Conservation (phyloP, 1,140 invertebrate species). For the Penaeus chinensis region DNA sequence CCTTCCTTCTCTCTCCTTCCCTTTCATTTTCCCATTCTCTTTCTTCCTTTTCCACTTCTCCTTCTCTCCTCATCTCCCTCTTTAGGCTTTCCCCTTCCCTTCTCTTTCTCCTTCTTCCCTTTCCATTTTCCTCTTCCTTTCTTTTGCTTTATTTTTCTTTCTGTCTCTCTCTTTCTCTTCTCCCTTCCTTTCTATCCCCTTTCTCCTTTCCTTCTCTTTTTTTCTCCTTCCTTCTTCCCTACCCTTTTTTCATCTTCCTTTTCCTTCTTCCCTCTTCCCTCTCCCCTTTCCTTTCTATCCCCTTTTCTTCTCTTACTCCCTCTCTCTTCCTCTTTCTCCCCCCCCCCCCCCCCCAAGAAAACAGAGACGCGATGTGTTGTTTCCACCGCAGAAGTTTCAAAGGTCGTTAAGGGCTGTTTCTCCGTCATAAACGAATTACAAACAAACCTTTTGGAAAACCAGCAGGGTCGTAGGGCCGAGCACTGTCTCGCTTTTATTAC, state of each 20-base stretch:
- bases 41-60: neutral
- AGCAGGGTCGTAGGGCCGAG: neutral
- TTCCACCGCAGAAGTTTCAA: neutral
- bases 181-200: too few relatives aligned
- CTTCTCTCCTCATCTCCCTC: too few relatives aligned
- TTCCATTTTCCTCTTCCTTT: neutral
- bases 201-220: neutral
- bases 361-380: neutral
- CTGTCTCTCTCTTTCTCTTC: neutral
- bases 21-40: neutral
- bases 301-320: neutral
- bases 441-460: conserved; percentile 9
- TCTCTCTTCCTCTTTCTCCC: neutral
- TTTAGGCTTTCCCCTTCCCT: neutral
- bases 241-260: neutral
- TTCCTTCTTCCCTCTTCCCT: neutral
- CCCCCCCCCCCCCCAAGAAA: neutral
- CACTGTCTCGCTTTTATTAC: neutral
- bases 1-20: neutral
- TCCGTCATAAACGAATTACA: conserved; percentile 18
- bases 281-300: neutral
- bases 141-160: neutral
- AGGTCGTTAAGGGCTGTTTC: neutral
- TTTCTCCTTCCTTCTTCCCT: neutral
- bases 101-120: neutral